A percentile compares a stretch with the other conserved stretches of the same genome.
These are phyloP conservation scores for Octodonta nipae DNA, from an alignment of 2,888 invertebrate species.

Conservation along the genomic window DNA sequence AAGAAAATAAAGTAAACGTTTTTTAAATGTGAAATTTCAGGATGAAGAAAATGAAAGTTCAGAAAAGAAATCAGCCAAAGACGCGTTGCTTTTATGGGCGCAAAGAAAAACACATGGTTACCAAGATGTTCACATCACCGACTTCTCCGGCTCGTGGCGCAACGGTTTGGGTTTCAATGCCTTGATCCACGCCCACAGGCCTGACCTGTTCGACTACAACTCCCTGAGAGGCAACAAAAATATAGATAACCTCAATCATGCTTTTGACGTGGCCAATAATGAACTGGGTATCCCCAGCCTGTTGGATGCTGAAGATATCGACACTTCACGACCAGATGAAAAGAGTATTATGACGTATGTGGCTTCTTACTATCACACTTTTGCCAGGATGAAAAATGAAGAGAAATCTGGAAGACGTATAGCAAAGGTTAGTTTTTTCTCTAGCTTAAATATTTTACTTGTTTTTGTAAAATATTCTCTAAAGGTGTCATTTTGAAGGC, in stretches of 20 bases:
- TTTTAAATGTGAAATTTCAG: too few species aligned
- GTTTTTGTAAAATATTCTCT: not conserved
- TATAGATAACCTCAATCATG: slow-evolving; percentile 93
- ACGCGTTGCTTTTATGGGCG: slow-evolving; percentile 94
- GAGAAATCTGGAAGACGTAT: slow-evolving; percentile 94
- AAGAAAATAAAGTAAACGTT: too few species aligned
- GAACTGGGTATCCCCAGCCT: slow-evolving; percentile 86
- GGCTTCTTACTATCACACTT: slow-evolving; percentile 97
- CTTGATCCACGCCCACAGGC: slow-evolving; percentile 92
- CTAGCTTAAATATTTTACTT: too few species aligned
- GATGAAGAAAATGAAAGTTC: slow-evolving; percentile 93
- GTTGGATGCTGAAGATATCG: slow-evolving; percentile 92
- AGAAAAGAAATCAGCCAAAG: slow-evolving; percentile 97
- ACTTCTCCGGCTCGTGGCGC: slow-evolving; percentile 89
- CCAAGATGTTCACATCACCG: slow-evolving; percentile 73
- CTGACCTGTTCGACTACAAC: slow-evolving; percentile 84
- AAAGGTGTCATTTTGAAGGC: not conserved
- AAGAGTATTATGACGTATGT: slow-evolving; percentile 98
- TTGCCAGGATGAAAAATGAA: slow-evolving; percentile 97
- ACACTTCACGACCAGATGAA: slow-evolving; percentile 87
- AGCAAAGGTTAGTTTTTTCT: slow-evolving; percentile 86
- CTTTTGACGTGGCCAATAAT: slow-evolving; percentile 87
- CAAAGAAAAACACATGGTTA: slow-evolving; percentile 96
- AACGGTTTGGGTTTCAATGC: slow-evolving; percentile 96
- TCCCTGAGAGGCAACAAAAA: slow-evolving; percentile 67